Evolutionary conservation across 2,113 vertebrate genomes (phyloP), one percentile per base, ranked within the genome.

Genomic region (Anolis carolinensis): DNA sequence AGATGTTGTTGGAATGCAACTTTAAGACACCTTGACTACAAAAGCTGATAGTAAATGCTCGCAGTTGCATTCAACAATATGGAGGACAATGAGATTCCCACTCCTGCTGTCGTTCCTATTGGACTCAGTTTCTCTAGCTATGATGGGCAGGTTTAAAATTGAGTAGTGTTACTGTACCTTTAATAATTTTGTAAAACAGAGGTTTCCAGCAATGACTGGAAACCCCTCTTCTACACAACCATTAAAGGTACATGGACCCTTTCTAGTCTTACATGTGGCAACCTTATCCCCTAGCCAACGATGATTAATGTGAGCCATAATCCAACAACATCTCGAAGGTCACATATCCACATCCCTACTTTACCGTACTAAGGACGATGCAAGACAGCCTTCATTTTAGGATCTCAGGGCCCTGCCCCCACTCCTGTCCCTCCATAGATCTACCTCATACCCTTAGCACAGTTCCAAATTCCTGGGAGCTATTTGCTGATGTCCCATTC

Each of bases 401-500:
- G 70, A 63, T 44, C 50, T 34, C 34, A 13, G 36, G 39, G 2
- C 52, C 55, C 8, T 20, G 6, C 3, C 13, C 52, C 65, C 65
- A 68, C 30, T 25, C 30, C 27, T 68, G 1, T 72, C 3, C 21
- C 75, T 16, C 73, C 36, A n/a, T 44, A 21, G 27, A 44, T 32
- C 8, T 25, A 21, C 71, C 36, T 62, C 84, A 23, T 7, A 59
- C 52, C 20, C 84, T 11, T 13, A 73, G 39, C 36, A 48, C 39
- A 20, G 36, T 74, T 81, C 67, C 52, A 72, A 73, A 72, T 62
- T 39, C 21, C 39, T 52, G 44, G 48, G 71, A 86, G 72, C 39
- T 84, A 75, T 86, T 86, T 84, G 84, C 84, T 88, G 77, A 81
- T 78, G 27, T 48, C 55, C 68, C 68, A 34, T 83, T 85, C 52